Evolutionary conservation across 2,113 vertebrate species (phyloP), one percentile per base, ranked within the genome.

Genomic region (Cromileptes altivelis): DNA sequence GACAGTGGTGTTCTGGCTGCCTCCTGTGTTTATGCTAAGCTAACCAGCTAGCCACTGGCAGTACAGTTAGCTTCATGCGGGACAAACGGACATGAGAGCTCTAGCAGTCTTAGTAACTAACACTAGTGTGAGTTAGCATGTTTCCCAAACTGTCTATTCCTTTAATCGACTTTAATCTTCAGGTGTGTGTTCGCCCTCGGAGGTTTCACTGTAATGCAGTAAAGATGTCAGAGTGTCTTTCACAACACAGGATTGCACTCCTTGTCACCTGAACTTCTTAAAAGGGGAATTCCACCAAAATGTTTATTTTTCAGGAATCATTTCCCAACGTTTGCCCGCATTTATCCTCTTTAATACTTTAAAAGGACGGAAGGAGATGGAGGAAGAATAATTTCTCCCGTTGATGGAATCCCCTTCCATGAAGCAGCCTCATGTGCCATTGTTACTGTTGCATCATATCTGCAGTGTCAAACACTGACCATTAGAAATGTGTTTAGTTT

Each of bases 221-320:
- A 94, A 91, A 87, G 93, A 93, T 91, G 91, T 94, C 89, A 85
- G 84, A 81, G 88, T 91, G 79, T 88, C 78, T 75, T 70, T 88
- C 75, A 82, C 52, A 56, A 84, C 73, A 79, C 75, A 58, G 63
- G 78, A 84, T 84, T 77, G 78, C 90, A 89, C 90, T 91, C 88
- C 81, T 78, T 4, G 57, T 80, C 86, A 64, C 40, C 55, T 55
- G 6, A 30, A 67, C 85, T 86, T 91, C 70, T 80, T 57, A 25
- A 64, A 81, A 78, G 78, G 83, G 81, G 67, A 80, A 82, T 61
- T 86, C 86, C 80, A 84, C 40, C 78, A 75, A 81, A 85, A 70
- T 0, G 5, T 52, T 78, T 57, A 56, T 77, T 70, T 78, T 75
- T n/a, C 4, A 55, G 2, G 15, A 61, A 58, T 42, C 45, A 50